Conservation (phyloP, 92 coral and sea anemone species). For the Actinostola sp. region DNA sequence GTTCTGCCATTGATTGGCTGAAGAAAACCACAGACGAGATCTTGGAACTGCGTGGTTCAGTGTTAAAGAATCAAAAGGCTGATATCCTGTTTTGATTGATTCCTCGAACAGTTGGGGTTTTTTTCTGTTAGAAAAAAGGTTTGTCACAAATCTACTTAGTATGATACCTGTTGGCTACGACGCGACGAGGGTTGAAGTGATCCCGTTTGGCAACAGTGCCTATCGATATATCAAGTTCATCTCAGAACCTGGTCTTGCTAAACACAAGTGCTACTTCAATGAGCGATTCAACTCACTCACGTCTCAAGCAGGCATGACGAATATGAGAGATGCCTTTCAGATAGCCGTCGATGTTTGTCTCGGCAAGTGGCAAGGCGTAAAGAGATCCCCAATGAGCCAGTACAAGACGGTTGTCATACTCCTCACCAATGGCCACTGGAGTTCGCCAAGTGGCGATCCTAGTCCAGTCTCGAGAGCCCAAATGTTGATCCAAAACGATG, state of each 20-base stretch:
- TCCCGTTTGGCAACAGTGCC: slow-evolving; percentile 58
- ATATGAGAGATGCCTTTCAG: slow-evolving; percentile 66
- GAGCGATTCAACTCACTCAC: slow-evolving; percentile 44
- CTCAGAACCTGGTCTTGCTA: slow-evolving; percentile 22
- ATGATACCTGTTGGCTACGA: slow-evolving; percentile 65
- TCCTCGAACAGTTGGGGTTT: slow-evolving; percentile 66
- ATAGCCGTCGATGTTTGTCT: slow-evolving; percentile 42
- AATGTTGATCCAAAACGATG: slow-evolving; percentile 5
- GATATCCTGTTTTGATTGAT: slow-evolving; percentile 75
- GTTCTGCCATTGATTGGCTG: slow-evolving; percentile 37
- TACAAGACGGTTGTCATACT: slow-evolving; percentile 66
- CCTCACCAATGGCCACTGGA: slow-evolving; percentile 78
- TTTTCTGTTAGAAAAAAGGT: slow-evolving; percentile 60
- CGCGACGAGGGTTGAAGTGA: slow-evolving; percentile 77
- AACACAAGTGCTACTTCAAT: slow-evolving; percentile 77
- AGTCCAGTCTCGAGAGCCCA: slow-evolving; percentile 46
- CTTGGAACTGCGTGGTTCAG: slow-evolving; percentile 42
- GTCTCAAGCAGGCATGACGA: slow-evolving; percentile 44
- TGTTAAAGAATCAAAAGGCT: slow-evolving; percentile 52
- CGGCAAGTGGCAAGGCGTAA: slow-evolving; percentile 24
- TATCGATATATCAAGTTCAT: slow-evolving; percentile 55
- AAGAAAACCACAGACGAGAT: slow-evolving; percentile 26
- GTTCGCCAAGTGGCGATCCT: slow-evolving; percentile 26
- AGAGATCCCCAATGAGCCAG: slow-evolving; percentile 27
- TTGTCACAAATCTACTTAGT: slow-evolving; percentile 65